These are phyloP conservation scores for Hyposoter didymator DNA, from an alignment of 2,888 invertebrate species.

Conservation along the genomic window DNA sequence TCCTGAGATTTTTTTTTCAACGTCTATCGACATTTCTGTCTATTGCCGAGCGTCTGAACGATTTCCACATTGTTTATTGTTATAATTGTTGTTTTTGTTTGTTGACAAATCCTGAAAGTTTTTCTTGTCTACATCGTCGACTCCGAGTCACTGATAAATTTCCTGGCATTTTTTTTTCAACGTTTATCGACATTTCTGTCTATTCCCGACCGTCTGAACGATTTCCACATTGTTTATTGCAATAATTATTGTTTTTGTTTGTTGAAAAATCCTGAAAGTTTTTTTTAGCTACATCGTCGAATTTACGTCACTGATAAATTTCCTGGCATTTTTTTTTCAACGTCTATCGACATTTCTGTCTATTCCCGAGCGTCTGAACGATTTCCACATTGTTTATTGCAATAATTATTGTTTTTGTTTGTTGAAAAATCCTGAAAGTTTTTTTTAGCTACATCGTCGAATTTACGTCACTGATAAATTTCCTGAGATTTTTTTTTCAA, in stretches of 20 bases:
- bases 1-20: neutral
- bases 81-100: neutral
- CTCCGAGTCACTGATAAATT: neutral
- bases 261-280: neutral
- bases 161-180: neutral
- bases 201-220: neutral
- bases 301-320: neutral
- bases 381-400: neutral
- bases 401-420: neutral
- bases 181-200: neutral
- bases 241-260: neutral
- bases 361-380: neutral
- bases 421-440: neutral
- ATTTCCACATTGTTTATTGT: neutral
- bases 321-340: neutral
- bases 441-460: neutral
- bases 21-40: neutral
- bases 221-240: neutral
- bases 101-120: neutral
- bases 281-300: neutral
- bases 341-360: neutral
- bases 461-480: neutral
- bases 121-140: neutral
- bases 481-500: neutral
- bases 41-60: neutral